These are phyloP conservation scores for Nomada fabriciana DNA, from an alignment of 2,888 invertebrate genomes.

Conservation along the genomic window DNA sequence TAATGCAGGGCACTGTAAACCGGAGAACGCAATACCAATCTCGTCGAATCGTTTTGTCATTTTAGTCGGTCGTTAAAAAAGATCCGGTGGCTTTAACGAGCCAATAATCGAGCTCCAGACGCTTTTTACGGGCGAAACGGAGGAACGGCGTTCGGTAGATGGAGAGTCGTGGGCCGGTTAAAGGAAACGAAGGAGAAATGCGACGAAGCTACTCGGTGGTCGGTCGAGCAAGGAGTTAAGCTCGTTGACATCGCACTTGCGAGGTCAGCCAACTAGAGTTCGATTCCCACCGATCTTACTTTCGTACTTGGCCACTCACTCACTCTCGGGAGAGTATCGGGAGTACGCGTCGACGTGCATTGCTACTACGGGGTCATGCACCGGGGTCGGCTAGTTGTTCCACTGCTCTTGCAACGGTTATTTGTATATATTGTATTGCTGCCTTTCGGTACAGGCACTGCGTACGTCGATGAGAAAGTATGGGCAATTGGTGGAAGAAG, in stretches of 20 bases:
- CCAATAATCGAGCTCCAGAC: slow-evolving; percentile 32
- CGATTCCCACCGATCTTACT: slow-evolving; percentile 79
- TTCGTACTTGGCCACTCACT: slow-evolving; percentile 62
- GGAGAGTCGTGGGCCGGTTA: slow-evolving; percentile 6
- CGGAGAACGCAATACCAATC: background rate
- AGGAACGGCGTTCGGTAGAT: slow-evolving; percentile 16
- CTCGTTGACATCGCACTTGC: slow-evolving; percentile 82
- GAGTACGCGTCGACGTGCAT: slow-evolving; percentile 52
- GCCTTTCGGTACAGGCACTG: slow-evolving; percentile 11
- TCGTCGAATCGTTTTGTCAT: slow-evolving; percentile 28
- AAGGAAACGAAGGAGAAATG: slow-evolving; percentile 37
- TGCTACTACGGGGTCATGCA: slow-evolving; percentile 52
- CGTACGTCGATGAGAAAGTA: background rate
- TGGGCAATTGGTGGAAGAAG: background rate
- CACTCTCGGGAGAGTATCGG: slow-evolving; percentile 42
- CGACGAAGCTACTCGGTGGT: slow-evolving; percentile 19
- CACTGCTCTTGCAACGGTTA: slow-evolving; percentile 45
- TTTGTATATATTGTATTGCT: slow-evolving; percentile 45
- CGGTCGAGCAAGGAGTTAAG: slow-evolving; percentile 73
- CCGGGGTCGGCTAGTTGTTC: slow-evolving; percentile 56
- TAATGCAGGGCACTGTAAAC: background rate
- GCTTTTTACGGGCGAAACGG: slow-evolving; percentile 31
- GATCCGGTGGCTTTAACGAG: slow-evolving; percentile 9
- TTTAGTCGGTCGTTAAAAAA: slow-evolving; percentile 9
- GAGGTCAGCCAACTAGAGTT: slow-evolving; percentile 81